phyloP scores from a whole-genome alignment of 53 echinoderm and acorn worm genomes.

The Astropecten irregularis region DNA sequence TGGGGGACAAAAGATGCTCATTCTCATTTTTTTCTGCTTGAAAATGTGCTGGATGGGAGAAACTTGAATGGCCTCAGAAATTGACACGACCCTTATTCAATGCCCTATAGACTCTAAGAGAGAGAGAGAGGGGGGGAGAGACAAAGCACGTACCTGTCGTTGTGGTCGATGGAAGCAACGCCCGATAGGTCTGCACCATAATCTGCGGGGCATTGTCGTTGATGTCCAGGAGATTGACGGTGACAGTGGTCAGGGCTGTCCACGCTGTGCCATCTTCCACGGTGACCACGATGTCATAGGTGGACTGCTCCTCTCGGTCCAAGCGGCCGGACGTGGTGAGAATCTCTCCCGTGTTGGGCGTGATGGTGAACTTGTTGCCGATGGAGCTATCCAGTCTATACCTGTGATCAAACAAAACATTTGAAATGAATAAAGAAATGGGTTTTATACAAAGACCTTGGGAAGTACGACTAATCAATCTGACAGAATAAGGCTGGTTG shows the following conservation, averaged over 20 bases:
- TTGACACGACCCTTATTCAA: too few relatives aligned
- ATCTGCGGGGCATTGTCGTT: conserved; percentile 90
- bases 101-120: too few relatives aligned
- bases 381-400: conserved; percentile 82
- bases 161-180: conserved; percentile 62
- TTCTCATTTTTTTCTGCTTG: too few relatives aligned
- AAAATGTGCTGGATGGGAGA: too few relatives aligned
- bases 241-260: conserved; percentile 69
- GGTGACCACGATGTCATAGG: conserved; percentile 79
- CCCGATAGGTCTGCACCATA: conserved; percentile 33
- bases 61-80: too few relatives aligned
- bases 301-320: conserved; percentile 75
- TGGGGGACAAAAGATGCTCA: too few relatives aligned
- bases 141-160: conserved; percentile 67
- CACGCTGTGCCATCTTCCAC: conserved; percentile 69
- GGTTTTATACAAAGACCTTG: too few relatives aligned
- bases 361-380: conserved; percentile 86
- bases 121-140: too few relatives aligned
- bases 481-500: too few relatives aligned
- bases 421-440: too few relatives aligned
- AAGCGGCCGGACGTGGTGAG: conserved; percentile 78
- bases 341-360: conserved; percentile 80
- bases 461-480: too few relatives aligned
- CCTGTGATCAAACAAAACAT: conserved; percentile 52
- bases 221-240: conserved; percentile 71